Conservation (phyloP, 2,797 vertebrate genomes). For the Emydoidea blandingii region DNA sequence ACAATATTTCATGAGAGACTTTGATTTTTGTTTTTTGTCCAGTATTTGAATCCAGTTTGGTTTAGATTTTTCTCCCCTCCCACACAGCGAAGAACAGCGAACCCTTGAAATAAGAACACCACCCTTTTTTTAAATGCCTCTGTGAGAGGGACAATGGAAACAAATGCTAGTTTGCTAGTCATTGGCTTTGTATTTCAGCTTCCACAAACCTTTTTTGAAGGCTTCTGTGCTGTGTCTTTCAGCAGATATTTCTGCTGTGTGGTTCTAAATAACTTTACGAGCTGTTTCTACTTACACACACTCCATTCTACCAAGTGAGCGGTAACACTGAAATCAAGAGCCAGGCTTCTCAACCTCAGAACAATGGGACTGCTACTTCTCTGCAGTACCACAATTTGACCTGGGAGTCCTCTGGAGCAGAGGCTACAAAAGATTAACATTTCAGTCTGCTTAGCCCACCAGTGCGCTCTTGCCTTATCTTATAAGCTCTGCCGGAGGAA, state of each 20-base stretch:
- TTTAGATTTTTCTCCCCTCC: background rate
- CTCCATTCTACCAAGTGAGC: slow-evolving; percentile 29
- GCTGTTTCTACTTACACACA: slow-evolving; percentile 7
- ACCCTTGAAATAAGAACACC: background rate
- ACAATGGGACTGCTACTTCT: slow-evolving; percentile 52
- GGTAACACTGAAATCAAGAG: slow-evolving; percentile 56
- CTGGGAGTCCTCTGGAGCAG: slow-evolving; percentile 57
- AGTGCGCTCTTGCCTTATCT: slow-evolving; percentile 65
- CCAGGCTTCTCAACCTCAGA: slow-evolving; percentile 28
- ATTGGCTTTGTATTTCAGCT: background rate
- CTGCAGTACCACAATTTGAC: slow-evolving; percentile 50
- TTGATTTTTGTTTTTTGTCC: background rate
- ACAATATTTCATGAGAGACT: background rate
- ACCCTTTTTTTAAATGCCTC: slow-evolving; percentile 4
- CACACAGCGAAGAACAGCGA: background rate
- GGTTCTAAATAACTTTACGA: slow-evolving; percentile 52
- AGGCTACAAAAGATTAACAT: slow-evolving; percentile 74
- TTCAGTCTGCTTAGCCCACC: slow-evolving; percentile 70
- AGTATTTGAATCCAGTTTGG: slow-evolving; percentile 23
- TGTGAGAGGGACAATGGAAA: background rate
- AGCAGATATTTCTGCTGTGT: slow-evolving; percentile 14
- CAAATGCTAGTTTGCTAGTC: background rate
- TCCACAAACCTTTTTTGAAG: background rate
- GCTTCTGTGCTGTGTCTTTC: slow-evolving; percentile 42
- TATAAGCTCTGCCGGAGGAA: slow-evolving; percentile 67